Conservation (phyloP, 2,113 vertebrate species). For the Larimichthys crocea region DNA sequence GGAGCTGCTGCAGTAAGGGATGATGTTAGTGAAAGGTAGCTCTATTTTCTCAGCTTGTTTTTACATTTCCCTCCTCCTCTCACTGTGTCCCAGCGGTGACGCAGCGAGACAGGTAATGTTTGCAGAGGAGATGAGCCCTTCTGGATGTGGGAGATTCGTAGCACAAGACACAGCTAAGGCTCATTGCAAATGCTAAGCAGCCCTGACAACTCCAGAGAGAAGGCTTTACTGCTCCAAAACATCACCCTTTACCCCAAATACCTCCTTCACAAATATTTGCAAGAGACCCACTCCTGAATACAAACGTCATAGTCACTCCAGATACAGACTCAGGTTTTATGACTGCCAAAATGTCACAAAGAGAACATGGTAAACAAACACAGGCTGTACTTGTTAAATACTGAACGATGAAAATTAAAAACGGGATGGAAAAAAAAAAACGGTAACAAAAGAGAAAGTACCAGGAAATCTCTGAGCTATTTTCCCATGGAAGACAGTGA, state of each 20-base stretch:
- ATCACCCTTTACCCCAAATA: conserved; percentile 67
- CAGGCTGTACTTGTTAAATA: conserved; percentile 19
- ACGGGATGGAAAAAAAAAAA: neutral
- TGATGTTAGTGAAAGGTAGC: conserved; percentile 24
- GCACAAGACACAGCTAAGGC: conserved; percentile 61
- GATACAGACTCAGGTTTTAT: conserved; percentile 24
- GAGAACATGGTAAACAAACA: conserved; percentile 42
- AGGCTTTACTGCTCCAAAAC: conserved; percentile 65
- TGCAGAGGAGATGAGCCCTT: conserved; percentile 76
- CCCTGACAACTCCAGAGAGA: conserved; percentile 61
- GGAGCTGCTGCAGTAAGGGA: conserved; percentile 39
- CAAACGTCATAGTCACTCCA: conserved; percentile 46
- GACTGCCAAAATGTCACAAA: conserved; percentile 35
- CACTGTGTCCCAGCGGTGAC: conserved; percentile 55
- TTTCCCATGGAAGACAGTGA: conserved; percentile 27
- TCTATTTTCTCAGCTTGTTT: conserved; percentile 52
- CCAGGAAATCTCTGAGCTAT: conserved; percentile 30
- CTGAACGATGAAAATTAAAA: conserved; percentile 8
- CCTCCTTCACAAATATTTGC: conserved; percentile 57
- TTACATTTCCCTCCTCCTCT: conserved; percentile 44
- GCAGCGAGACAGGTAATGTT: conserved; percentile 76
- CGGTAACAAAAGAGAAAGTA: neutral
- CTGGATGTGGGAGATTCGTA: conserved; percentile 73
- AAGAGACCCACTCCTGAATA: conserved; percentile 49
- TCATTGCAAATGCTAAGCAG: conserved; percentile 81